Percentiles rank a stretch among this genome's conserved stretches.
phyloP scores from a whole-genome alignment of 2,888 invertebrate species.

The Diogma glabrata region DNA sequence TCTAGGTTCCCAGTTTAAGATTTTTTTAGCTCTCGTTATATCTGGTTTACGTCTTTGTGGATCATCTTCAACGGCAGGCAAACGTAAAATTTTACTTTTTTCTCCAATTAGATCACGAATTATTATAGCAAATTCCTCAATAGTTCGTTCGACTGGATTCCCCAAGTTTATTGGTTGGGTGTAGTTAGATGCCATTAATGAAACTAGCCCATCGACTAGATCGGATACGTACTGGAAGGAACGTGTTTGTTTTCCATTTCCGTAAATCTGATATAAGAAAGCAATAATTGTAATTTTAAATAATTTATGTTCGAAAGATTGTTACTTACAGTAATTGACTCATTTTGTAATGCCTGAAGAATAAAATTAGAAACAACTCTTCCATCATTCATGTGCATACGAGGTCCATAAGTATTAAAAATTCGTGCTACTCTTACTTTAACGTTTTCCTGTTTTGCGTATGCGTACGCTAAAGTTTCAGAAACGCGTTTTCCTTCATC shows the following conservation, averaged over 20 bases:
- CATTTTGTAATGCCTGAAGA: slow-evolving; percentile 87
- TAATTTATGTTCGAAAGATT: not conserved
- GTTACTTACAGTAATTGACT: slow-evolving; percentile 76
- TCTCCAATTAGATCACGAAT: slow-evolving; percentile 79
- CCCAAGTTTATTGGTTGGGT: slow-evolving; percentile 90
- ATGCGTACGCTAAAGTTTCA: slow-evolving; percentile 90
- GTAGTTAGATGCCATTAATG: slow-evolving; percentile 89
- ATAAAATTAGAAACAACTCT: slow-evolving; percentile 98
- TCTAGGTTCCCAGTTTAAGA: slow-evolving; percentile 86
- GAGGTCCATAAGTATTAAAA: slow-evolving; percentile 96
- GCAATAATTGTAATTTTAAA: not conserved
- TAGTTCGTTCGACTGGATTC: slow-evolving; percentile 96
- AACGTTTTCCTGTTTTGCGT: slow-evolving; percentile 93
- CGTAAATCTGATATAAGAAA: slow-evolving; percentile 50
- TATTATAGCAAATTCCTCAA: slow-evolving; percentile 79
- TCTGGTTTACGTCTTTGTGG: slow-evolving; percentile 91
- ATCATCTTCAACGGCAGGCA: slow-evolving; percentile 88
- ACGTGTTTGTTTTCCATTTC: slow-evolving; percentile 80
- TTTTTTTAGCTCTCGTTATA: slow-evolving; percentile 74
- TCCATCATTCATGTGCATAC: slow-evolving; percentile 99
- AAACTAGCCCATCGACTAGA: slow-evolving; percentile 85
- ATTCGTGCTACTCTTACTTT: slow-evolving; percentile 93
- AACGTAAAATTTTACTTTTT: slow-evolving; percentile 68
- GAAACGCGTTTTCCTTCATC: slow-evolving; percentile 99
- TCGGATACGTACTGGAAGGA: slow-evolving; percentile 98